Conservation (phyloP, 2,888 invertebrate species). For the Pachydiplax longipennis region DNA sequence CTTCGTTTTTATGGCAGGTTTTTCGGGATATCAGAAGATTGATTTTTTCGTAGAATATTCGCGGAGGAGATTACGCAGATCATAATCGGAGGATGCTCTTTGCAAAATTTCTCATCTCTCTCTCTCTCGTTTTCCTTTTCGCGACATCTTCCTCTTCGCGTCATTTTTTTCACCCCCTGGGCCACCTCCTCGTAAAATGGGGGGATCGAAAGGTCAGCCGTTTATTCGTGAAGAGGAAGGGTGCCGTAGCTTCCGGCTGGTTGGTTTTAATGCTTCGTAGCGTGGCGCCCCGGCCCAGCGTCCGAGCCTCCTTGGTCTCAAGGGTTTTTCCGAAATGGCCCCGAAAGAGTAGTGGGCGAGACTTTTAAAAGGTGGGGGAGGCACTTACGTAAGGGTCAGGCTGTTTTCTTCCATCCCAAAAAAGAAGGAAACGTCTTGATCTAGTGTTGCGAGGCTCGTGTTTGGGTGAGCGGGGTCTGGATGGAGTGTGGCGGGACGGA, state of each 20-base stretch:
- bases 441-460: not conserved
- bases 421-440: not conserved
- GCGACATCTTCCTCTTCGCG: not conserved
- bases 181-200: not conserved
- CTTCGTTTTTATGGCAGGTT: not conserved
- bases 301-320: not conserved
- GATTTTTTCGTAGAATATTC: not conserved
- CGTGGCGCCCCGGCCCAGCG: not conserved
- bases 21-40: not conserved
- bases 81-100: not conserved
- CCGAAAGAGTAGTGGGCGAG: not conserved
- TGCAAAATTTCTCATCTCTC: not conserved
- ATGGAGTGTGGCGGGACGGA: not conserved
- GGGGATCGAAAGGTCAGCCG: not conserved
- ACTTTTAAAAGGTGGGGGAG: not conserved
- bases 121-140: not conserved
- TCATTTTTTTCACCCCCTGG: not conserved
- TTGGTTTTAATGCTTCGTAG: conserved; percentile 9
- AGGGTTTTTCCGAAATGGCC: conserved; percentile 6
- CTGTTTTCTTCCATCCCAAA: not conserved
- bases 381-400: not conserved
- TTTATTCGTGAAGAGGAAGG: not conserved
- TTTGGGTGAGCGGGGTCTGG: not conserved
- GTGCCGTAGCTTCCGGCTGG: conserved; percentile 9
- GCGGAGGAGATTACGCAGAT: not conserved